These are phyloP conservation scores for Limnephilus marmoratus DNA, from an alignment of 2,888 invertebrate species.

Conservation along the genomic window DNA sequence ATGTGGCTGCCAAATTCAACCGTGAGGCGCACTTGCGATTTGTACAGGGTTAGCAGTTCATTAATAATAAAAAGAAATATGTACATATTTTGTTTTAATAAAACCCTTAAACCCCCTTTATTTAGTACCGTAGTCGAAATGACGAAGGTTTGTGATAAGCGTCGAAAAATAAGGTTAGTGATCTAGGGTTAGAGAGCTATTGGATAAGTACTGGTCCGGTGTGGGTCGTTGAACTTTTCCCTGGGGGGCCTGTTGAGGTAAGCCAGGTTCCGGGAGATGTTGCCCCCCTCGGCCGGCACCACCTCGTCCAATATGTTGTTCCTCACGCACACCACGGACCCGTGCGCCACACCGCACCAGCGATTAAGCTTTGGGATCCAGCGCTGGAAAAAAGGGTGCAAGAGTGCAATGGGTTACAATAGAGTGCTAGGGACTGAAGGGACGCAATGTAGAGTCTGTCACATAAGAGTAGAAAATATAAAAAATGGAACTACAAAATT, in stretches of 20 bases:
- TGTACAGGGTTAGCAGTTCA: no score
- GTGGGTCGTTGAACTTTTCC: constrained; percentile 40
- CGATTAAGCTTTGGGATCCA: constrained; percentile 46
- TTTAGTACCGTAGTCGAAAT: no score
- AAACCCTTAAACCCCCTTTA: no score
- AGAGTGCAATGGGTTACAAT: not conserved
- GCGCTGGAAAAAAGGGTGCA: constrained; percentile 3
- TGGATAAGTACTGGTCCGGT: not conserved
- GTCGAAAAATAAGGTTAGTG: no score
- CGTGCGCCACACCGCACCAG: not conserved
- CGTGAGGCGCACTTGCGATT: no score
- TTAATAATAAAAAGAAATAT: no score
- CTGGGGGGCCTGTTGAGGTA: not conserved
- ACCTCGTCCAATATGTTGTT: constrained; percentile 48
- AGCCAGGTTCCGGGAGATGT: constrained; percentile 49
- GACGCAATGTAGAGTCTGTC: not conserved
- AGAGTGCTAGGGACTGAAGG: not conserved
- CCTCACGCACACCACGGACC: not conserved
- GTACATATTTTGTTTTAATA: no score
- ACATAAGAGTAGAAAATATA: no score
- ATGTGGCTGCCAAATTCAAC: no score
- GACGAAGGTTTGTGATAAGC: no score
- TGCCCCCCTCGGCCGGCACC: constrained; percentile 40
- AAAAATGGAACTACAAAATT: no score
- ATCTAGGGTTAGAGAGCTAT: not conserved